These are phyloP conservation scores for Gryllus longicercus DNA, from an alignment of 2,888 invertebrate species.

Conservation along the genomic window DNA sequence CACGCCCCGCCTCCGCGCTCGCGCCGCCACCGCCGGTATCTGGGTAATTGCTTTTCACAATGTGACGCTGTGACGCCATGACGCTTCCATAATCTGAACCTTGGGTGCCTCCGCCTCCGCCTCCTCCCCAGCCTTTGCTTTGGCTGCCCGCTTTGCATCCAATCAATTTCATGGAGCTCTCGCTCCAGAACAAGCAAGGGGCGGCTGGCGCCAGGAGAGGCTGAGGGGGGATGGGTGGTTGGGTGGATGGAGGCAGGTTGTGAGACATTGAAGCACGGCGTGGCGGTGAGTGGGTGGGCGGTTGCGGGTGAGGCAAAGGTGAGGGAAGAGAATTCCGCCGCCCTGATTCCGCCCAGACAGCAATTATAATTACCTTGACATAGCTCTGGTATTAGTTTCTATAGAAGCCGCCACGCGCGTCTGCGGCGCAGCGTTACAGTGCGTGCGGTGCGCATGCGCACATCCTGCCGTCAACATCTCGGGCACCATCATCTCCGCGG, in stretches of 20 bases:
- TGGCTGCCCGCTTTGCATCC: conserved; percentile 22
- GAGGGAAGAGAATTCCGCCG: neutral
- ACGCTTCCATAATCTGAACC: conserved; percentile 9
- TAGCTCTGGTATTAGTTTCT: conserved; percentile 18
- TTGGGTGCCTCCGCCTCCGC: neutral
- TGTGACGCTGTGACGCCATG: conserved; percentile 5
- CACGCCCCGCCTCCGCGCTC: neutral
- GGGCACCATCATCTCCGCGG: too few species aligned
- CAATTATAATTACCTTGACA: conserved; percentile 26
- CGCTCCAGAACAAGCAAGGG: conserved; percentile 24
- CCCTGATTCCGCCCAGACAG: conserved; percentile 20
- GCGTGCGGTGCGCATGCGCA: too few species aligned
- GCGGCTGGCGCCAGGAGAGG: neutral
- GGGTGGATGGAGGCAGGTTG: neutral
- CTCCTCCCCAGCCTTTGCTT: neutral
- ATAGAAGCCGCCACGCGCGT: too few species aligned
- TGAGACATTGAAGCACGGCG: neutral
- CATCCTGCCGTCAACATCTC: too few species aligned
- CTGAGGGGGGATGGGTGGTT: neutral
- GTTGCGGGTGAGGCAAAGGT: neutral
- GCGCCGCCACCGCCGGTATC: neutral
- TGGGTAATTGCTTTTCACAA: conserved; percentile 17
- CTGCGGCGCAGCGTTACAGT: too few species aligned
- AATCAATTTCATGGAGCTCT: conserved; percentile 28
- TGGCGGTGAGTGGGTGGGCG: neutral